Evolutionary conservation across 2,797 vertebrate genomes (phyloP).

Genomic region (Iguana delicatissima): DNA sequence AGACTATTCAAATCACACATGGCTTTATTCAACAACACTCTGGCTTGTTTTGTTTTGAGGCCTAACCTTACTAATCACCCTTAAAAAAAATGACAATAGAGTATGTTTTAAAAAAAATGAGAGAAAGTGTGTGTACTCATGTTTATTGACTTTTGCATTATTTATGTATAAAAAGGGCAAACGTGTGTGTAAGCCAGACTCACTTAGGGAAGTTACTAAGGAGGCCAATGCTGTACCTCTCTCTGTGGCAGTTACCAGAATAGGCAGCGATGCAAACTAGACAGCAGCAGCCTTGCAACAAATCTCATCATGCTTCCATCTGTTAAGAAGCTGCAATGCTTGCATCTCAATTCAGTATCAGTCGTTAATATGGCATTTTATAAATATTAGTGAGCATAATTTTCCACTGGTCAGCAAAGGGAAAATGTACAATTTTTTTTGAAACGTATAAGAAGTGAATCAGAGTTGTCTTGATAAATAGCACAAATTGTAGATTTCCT

Average conservation of each 20-base stretch:
- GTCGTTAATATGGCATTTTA: conserved; percentile 92
- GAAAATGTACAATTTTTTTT: conserved; percentile 75
- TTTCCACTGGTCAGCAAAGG: conserved; percentile 91
- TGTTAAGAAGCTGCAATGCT: conserved; percentile 89
- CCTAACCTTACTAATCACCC: too few relatives aligned
- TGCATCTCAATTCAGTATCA: conserved; percentile 88
- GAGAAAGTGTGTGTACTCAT: too few relatives aligned
- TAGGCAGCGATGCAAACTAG: conserved; percentile 77
- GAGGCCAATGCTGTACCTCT: not conserved
- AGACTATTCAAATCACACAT: not conserved
- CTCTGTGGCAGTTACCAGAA: conserved; percentile 61
- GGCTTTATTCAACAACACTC: too few relatives aligned
- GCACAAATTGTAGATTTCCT: conserved; percentile 82
- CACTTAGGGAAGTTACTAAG: not conserved
- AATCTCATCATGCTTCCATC: conserved; percentile 90
- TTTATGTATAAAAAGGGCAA: not conserved
- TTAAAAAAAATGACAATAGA: too few relatives aligned
- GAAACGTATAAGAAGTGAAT: conserved; percentile 82
- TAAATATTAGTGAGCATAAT: conserved; percentile 90
- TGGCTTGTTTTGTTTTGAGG: too few relatives aligned
- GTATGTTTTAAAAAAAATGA: not conserved
- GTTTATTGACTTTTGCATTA: not conserved
- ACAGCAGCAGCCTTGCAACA: conserved; percentile 86
- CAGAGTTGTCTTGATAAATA: conserved; percentile 81
- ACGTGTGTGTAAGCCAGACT: too few relatives aligned